A percentile compares a stretch with the other conserved stretches of the same genome.
phyloP scores from a whole-genome alignment of 2,797 vertebrate species.

The Diglossa cyanea region DNA sequence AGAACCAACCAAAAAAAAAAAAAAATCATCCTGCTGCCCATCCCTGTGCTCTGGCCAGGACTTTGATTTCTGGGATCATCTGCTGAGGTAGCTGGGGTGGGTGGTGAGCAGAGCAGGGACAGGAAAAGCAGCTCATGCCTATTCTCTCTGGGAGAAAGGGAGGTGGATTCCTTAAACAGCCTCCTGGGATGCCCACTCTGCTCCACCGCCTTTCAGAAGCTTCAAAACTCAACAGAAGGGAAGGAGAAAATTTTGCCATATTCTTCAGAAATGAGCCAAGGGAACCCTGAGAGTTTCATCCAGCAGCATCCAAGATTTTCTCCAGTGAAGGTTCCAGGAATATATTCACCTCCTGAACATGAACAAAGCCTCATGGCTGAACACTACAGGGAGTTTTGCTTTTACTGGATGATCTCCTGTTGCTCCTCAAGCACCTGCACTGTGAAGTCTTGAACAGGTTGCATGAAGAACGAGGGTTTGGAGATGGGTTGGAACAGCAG shows the following conservation, averaged over 20 bases:
- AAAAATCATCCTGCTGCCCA: neutral
- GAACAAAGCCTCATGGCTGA: neutral
- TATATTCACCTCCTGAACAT: neutral
- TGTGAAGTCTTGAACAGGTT: neutral
- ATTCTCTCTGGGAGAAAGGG: neutral
- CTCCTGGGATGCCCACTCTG: neutral
- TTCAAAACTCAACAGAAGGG: neutral
- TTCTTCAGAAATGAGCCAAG: neutral
- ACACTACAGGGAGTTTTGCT: neutral
- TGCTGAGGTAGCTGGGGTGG: neutral
- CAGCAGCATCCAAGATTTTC: neutral
- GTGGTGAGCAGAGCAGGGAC: neutral
- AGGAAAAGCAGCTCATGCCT: neutral
- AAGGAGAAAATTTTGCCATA: neutral
- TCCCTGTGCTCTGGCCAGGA: neutral
- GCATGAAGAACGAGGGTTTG: neutral
- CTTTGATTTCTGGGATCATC: neutral
- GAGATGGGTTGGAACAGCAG: neutral
- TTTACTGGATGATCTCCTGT: neutral
- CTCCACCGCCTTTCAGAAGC: neutral
- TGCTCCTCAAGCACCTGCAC: neutral
- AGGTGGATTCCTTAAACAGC: neutral
- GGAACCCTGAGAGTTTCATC: neutral
- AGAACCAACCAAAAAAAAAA: neutral
- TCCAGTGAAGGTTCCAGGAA: neutral